A percentile compares a stretch with the other conserved stretches of the same genome.
Evolutionary conservation across 2,797 vertebrate species (phyloP).

Genomic region (Propithecus deckenii): DNA sequence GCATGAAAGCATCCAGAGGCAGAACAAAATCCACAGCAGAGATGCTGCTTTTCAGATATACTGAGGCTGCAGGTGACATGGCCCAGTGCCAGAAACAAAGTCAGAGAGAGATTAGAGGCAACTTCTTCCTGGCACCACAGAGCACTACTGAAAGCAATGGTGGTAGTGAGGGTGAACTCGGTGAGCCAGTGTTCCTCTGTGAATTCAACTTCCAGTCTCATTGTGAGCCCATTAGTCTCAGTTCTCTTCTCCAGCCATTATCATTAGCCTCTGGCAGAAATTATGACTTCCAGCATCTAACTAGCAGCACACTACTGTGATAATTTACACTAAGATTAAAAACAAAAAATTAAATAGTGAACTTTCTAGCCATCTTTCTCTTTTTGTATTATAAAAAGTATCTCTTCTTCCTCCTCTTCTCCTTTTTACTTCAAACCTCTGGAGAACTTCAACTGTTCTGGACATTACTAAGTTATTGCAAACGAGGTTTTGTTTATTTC

Average conservation of each 20-base stretch:
- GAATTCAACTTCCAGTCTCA: not conserved
- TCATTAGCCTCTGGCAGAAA: constrained; percentile 27
- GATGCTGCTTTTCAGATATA: not conserved
- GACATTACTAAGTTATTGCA: not conserved
- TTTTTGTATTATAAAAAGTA: not conserved
- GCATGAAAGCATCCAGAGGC: not conserved
- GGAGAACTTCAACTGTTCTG: not conserved
- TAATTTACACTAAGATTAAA: constrained; percentile 25
- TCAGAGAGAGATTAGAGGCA: not conserved
- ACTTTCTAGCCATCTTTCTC: not conserved
- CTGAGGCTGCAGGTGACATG: not conserved
- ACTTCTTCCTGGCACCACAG: not conserved
- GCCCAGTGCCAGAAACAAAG: not conserved
- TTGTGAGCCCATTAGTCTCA: not conserved
- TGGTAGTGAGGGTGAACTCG: not conserved
- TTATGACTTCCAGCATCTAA: constrained; percentile 19
- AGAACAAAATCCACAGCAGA: not conserved
- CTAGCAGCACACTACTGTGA: not conserved
- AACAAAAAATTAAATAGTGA: not conserved
- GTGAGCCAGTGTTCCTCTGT: not conserved
- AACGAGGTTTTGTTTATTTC: not conserved
- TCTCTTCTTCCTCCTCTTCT: not conserved
- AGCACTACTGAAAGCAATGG: not conserved
- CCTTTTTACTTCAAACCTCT: not conserved
- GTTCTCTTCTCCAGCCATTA: not conserved